Conservation (phyloP, 2,113 vertebrate species). For the Oryzias curvinotus region DNA sequence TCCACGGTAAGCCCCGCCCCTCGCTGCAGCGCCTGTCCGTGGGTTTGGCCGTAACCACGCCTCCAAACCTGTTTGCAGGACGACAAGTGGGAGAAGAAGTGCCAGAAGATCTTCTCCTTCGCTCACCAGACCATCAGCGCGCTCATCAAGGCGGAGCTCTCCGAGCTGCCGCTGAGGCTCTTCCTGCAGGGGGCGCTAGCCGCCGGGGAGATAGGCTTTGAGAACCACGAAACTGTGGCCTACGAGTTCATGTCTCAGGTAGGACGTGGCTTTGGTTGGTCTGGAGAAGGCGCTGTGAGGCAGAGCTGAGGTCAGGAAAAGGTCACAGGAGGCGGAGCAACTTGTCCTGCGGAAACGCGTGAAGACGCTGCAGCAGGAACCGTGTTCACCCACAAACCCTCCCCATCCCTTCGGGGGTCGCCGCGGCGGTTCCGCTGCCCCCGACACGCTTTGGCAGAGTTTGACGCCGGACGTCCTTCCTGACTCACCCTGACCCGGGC, state of each 20-base stretch:
- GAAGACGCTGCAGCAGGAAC: too few relatives aligned
- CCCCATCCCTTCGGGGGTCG: too few relatives aligned
- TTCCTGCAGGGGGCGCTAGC: constrained; percentile 97
- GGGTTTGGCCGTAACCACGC: too few relatives aligned
- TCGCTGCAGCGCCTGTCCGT: not conserved
- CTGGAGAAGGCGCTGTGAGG: too few relatives aligned
- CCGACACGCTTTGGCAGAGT: too few relatives aligned
- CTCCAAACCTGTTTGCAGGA: constrained; percentile 76
- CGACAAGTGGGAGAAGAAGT: constrained; percentile 99
- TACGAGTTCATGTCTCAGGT: constrained; percentile 99
- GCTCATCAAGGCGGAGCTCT: constrained; percentile 95
- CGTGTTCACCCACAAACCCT: too few relatives aligned
- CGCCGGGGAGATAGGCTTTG: constrained; percentile 96
- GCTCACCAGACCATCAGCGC: constrained; percentile 98
- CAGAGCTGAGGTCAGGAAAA: too few relatives aligned
- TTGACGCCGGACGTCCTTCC: too few relatives aligned
- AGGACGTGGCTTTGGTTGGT: not conserved
- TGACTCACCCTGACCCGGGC: too few relatives aligned
- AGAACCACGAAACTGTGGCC: constrained; percentile 98
- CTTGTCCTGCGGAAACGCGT: too few relatives aligned
- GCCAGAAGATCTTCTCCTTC: constrained; percentile 99
- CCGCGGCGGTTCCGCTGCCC: too few relatives aligned
- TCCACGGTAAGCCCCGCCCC: constrained; percentile 75
- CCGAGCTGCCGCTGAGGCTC: constrained; percentile 92
- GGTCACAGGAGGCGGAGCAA: too few relatives aligned